These are phyloP conservation scores for Linnaemya tessellans DNA, from an alignment of 2,888 invertebrate genomes.

Conservation along the genomic window DNA sequence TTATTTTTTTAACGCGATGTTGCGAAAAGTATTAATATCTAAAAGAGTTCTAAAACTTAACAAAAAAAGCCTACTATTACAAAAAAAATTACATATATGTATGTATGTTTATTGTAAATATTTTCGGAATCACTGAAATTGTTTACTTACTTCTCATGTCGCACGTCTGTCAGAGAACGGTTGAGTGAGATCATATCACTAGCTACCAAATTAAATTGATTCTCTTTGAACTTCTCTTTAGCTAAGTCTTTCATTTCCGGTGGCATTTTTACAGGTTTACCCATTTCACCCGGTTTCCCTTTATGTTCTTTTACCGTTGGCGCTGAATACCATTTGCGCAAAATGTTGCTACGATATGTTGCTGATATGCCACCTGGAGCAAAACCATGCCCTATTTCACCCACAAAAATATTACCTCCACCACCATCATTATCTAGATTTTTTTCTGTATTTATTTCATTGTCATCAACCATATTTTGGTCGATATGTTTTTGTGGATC, in stretches of 20 bases:
- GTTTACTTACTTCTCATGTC: constrained; percentile 92
- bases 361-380: constrained; percentile 80
- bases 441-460: constrained; percentile 83
- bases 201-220: constrained; percentile 99
- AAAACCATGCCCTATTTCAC: constrained; percentile 77
- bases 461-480: constrained; percentile 83
- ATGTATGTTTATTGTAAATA: too few species aligned
- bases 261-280: constrained; percentile 95
- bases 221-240: constrained; percentile 98
- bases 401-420: constrained; percentile 63
- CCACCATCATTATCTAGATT: constrained; percentile 79
- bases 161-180: constrained; percentile 96
- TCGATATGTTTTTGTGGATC: constrained; percentile 81
- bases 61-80: too few species aligned
- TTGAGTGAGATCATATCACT: constrained; percentile 99
- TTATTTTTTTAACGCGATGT: too few species aligned
- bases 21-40: too few species aligned
- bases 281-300: constrained; percentile 95
- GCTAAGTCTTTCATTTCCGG: constrained; percentile 93
- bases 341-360: constrained; percentile 83
- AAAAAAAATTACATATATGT: too few species aligned
- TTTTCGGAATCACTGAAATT: too few species aligned
- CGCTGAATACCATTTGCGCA: constrained; percentile 90
- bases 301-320: constrained; percentile 87
- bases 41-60: too few species aligned